A percentile compares a stretch with the other conserved stretches of the same genome.
Evolutionary conservation across 2,113 vertebrate genomes (phyloP).

Genomic region (Passerina amoena): DNA sequence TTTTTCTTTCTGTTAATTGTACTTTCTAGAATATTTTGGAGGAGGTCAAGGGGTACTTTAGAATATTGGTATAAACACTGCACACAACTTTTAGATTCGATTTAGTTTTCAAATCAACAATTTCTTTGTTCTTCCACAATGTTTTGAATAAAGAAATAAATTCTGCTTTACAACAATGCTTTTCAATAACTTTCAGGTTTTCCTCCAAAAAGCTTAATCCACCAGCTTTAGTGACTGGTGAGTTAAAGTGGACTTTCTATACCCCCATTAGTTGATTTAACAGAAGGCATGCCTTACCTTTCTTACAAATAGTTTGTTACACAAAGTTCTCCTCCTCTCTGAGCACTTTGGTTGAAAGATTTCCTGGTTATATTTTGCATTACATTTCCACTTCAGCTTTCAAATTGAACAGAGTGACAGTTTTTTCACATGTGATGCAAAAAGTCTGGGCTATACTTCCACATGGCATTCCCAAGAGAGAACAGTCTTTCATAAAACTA

Average conservation of each 20-base stretch:
- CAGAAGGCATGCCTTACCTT: neutral
- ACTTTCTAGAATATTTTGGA: neutral
- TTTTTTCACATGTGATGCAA: neutral
- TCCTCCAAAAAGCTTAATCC: neutral
- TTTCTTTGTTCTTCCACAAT: neutral
- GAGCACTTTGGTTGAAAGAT: neutral
- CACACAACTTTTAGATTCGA: neutral
- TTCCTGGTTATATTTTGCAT: neutral
- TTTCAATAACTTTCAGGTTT: neutral
- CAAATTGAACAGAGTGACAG: neutral
- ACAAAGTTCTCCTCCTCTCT: neutral
- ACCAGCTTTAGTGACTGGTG: neutral
- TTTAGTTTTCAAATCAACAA: neutral
- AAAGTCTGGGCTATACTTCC: neutral
- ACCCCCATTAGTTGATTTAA: neutral
- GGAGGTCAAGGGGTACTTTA: neutral
- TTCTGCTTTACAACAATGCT: neutral
- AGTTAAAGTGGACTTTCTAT: neutral
- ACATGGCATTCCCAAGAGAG: neutral
- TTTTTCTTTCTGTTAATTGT: conserved; percentile 22
- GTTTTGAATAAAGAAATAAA: neutral
- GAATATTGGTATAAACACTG: neutral
- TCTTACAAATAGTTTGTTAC: neutral
- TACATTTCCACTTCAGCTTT: neutral
- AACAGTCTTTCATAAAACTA: neutral